Conservation (phyloP, 1,140 invertebrate species). For the Macrostomum lignano region DNA sequence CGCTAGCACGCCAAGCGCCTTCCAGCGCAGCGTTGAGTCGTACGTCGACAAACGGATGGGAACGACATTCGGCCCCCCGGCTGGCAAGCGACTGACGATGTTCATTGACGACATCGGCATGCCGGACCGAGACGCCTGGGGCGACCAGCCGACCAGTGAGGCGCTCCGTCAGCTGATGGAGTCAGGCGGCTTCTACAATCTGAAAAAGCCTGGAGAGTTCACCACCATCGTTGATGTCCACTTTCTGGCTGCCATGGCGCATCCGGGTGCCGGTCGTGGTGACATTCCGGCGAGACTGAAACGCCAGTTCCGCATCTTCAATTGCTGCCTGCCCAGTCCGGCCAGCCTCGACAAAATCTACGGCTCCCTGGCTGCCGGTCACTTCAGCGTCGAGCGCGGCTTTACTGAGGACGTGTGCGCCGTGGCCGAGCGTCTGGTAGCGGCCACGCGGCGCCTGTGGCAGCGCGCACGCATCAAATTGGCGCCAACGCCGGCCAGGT, state of each 20-base stretch:
- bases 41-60: slow-evolving; percentile 79
- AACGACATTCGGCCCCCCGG: slow-evolving; percentile 63
- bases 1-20: slow-evolving; percentile 64
- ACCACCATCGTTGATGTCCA: slow-evolving; percentile 60
- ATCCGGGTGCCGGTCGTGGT: slow-evolving; percentile 67
- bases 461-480: slow-evolving; percentile 25
- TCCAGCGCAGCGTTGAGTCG: slow-evolving; percentile 78
- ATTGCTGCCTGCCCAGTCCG: slow-evolving; percentile 58
- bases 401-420: slow-evolving; percentile 15
- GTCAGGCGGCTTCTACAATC: slow-evolving; percentile 76
- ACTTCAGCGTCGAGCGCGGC: slow-evolving; percentile 20
- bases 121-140: slow-evolving; percentile 72
- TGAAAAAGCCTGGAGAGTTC: slow-evolving; percentile 84
- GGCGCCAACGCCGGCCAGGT: slow-evolving; percentile 63
- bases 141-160: slow-evolving; percentile 68
- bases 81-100: slow-evolving; percentile 60
- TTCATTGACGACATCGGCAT: slow-evolving; percentile 84
- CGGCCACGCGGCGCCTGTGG: slow-evolving; percentile 24
- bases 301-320: slow-evolving; percentile 71
- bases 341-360: slow-evolving; percentile 63
- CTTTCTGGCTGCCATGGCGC: slow-evolving; percentile 68
- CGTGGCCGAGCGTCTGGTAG: slow-evolving; percentile 18
- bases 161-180: slow-evolving; percentile 76
- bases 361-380: slow-evolving; percentile 29
- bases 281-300: slow-evolving; percentile 78